Percentiles rank a stretch among this genome's conserved stretches.
phyloP scores from a whole-genome alignment of 2,888 invertebrate genomes.

The Pristionchus mayeri region DNA sequence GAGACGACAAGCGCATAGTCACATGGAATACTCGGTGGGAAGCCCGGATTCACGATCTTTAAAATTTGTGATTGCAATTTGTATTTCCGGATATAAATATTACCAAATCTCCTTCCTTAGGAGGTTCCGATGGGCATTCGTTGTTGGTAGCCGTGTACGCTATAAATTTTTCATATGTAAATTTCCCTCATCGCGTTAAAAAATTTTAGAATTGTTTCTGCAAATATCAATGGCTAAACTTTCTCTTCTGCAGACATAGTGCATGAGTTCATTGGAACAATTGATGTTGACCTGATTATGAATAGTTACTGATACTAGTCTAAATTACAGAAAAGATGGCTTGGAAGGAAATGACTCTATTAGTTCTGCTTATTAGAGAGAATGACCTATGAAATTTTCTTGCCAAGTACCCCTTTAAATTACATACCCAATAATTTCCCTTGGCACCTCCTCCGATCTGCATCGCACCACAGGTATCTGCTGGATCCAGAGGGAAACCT shows the following conservation, averaged over 20 bases:
- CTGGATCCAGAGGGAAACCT: background rate
- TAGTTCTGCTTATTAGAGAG: too few relatives aligned
- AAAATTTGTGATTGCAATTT: background rate
- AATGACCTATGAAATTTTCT: too few relatives aligned
- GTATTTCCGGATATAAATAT: too few relatives aligned
- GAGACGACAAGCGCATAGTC: background rate
- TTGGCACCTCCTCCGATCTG: background rate
- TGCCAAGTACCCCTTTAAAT: too few relatives aligned
- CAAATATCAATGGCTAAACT: background rate
- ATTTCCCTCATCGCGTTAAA: too few relatives aligned
- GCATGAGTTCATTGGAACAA: background rate
- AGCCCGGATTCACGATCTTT: background rate
- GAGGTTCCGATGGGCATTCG: background rate
- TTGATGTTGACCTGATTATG: background rate
- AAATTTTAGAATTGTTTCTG: too few relatives aligned
- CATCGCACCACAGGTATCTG: background rate
- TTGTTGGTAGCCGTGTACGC: background rate
- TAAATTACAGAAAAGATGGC: too few relatives aligned
- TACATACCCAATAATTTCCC: background rate
- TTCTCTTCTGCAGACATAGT: background rate
- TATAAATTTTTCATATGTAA: too few relatives aligned
- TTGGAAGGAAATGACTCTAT: too few relatives aligned
- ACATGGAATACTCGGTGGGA: background rate
- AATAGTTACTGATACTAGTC: too few relatives aligned
- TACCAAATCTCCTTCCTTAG: background rate